phyloP scores from a whole-genome alignment of 2,797 vertebrate species.

The Clarias platycephalus region DNA sequence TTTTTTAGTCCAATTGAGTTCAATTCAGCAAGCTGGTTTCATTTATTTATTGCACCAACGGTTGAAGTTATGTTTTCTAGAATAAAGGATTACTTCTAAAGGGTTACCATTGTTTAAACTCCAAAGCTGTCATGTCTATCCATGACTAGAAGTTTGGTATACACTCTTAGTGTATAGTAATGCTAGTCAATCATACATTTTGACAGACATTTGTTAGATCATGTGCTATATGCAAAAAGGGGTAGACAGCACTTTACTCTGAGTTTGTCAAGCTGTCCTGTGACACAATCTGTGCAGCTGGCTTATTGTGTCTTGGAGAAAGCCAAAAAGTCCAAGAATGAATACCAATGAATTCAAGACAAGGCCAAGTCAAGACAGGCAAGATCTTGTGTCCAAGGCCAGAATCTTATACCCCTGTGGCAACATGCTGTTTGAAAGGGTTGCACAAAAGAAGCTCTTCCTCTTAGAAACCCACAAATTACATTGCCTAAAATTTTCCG shows the following conservation, averaged over 20 bases:
- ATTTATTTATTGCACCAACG: neutral
- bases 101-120: neutral
- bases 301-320: neutral
- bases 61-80: neutral
- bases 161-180: neutral
- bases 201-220: neutral
- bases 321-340: neutral
- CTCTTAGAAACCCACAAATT: neutral
- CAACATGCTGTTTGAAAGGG: slow-evolving; percentile 1
- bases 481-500: neutral
- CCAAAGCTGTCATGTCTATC: neutral
- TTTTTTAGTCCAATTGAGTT: no score
- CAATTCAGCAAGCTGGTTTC: neutral
- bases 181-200: neutral
- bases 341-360: neutral
- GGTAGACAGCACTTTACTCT: neutral
- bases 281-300: neutral
- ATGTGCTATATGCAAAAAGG: neutral
- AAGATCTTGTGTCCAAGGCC: neutral
- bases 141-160: neutral
- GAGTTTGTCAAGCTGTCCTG: neutral
- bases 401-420: neutral
- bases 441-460: neutral
- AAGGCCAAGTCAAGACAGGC: neutral
- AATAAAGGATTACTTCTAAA: neutral